Base-by-base conservation (phyloP, 2,888 invertebrate species). In the Hedya salicella region DNA sequence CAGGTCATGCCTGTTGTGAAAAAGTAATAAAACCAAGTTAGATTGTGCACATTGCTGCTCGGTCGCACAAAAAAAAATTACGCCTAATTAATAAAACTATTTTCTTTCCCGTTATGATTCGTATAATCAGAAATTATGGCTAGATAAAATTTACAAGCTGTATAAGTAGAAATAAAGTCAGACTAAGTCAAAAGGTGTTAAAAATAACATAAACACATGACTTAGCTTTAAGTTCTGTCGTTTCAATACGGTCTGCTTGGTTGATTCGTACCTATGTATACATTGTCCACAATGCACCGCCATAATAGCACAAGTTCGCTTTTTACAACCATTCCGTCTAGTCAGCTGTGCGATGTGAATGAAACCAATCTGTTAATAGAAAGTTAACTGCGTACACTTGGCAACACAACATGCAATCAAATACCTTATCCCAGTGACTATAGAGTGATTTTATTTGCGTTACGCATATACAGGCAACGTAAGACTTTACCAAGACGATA, bases 351-450 rank as follows among this genome's bases (percentile, higher is more conserved):
- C 54, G 61, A 60, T 70, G 57, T 73, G 69, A 78, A 78, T 70
- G 78, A 78, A 79, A 75, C 68, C 69, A 72, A 76, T 74, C 74
- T 68, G 54, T 66, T 63, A 69, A 71, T 79, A 77, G 79, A 79
- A 79, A 78, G 79, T 77, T 70, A 64, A 71, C 52, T 36, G 30
- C 50, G 25, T 49, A 48, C 39, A 11, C 39, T 40, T 25, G 49
- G 48, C 19, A 30, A 61, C 68, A 71, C 66, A 68, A 57, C 69
- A 72, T 67, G 17, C 54, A 13, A 32, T 14, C 30, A 30, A 11
- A 48, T 14, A 53, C 66, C 32, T 42, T 54, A 42, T 13, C 11
- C n/a, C 14, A 25, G 3, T n/a, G 25, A 0, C 8, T 54, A 14
- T 48, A 53, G 40, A 54, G 3, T 5, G 0, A 48, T 17, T 49